Evolutionary conservation across 2,888 invertebrate species (phyloP).

Genomic region (Sphecodes monilicornis): DNA sequence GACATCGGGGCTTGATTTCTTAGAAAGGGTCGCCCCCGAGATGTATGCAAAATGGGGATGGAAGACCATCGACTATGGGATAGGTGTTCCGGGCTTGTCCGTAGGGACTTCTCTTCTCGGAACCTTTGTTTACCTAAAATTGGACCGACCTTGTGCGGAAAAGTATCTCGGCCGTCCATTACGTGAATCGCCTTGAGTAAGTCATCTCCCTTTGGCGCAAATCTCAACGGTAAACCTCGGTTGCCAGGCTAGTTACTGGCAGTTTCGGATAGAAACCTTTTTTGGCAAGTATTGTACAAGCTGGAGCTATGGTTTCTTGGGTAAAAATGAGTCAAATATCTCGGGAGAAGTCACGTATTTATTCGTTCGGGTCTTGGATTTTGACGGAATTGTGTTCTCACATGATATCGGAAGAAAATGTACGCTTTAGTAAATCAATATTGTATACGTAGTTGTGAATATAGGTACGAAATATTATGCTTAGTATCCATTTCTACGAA

Average conservation of each 20-base stretch:
- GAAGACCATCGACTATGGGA: conserved; percentile 7
- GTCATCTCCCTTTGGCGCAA: background rate
- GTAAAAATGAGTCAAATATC: background rate
- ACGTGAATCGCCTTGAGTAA: background rate
- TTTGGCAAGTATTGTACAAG: background rate
- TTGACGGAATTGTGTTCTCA: background rate
- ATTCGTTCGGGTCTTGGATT: background rate
- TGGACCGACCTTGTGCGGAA: background rate
- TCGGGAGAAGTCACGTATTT: background rate
- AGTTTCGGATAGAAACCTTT: background rate
- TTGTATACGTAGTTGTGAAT: too few relatives aligned
- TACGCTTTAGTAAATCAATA: too few relatives aligned
- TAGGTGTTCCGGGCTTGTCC: conserved; percentile 12
- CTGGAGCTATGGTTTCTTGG: background rate
- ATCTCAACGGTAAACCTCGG: conserved; percentile 1
- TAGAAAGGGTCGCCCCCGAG: conserved; percentile 18
- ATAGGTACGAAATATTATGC: too few relatives aligned
- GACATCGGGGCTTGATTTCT: background rate
- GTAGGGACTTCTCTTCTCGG: background rate
- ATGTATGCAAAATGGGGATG: conserved; percentile 34
- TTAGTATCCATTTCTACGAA: too few relatives aligned
- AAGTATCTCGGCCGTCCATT: conserved; percentile 1
- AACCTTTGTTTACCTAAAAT: conserved; percentile 31
- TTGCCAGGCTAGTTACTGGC: background rate
- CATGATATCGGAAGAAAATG: too few relatives aligned